These are phyloP conservation scores for Eulemur rufifrons DNA, from an alignment of 2,113 vertebrate genomes.

Conservation along the genomic window DNA sequence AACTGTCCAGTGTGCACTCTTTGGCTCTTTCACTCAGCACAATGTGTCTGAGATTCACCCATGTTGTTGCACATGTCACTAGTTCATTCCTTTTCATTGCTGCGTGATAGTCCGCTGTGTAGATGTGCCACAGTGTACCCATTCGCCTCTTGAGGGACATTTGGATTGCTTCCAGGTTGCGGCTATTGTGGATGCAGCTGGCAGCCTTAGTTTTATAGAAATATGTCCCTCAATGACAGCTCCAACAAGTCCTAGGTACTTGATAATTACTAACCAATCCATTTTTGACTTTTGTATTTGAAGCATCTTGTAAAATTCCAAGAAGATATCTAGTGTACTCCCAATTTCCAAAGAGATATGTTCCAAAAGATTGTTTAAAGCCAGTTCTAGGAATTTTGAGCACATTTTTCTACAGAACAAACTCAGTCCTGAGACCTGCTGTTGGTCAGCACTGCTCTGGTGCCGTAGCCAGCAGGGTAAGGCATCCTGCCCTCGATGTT, in stretches of 20 bases:
- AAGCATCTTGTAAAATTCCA: slow-evolving; percentile 21
- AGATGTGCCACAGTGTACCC: too few relatives aligned
- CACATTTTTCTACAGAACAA: neutral
- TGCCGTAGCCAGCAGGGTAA: neutral
- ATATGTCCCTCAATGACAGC: neutral
- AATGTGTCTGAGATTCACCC: neutral
- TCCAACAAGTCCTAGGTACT: neutral
- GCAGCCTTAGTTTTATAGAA: neutral
- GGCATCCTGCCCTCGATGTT: neutral
- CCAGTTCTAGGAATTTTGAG: neutral
- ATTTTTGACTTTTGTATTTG: neutral
- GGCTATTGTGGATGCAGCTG: neutral
- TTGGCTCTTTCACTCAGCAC: neutral
- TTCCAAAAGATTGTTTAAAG: neutral
- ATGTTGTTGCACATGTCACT: rapidly evolving
- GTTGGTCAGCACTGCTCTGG: neutral
- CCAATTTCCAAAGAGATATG: neutral
- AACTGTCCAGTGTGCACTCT: neutral
- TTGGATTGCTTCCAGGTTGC: neutral
- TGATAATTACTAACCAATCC: neutral
- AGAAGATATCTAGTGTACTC: neutral
- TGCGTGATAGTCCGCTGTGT: neutral
- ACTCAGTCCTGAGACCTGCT: neutral
- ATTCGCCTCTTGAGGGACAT: neutral
- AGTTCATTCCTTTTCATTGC: neutral